Evolutionary conservation across 2,888 invertebrate species (phyloP).

Genomic region (Spodoptera picta): DNA sequence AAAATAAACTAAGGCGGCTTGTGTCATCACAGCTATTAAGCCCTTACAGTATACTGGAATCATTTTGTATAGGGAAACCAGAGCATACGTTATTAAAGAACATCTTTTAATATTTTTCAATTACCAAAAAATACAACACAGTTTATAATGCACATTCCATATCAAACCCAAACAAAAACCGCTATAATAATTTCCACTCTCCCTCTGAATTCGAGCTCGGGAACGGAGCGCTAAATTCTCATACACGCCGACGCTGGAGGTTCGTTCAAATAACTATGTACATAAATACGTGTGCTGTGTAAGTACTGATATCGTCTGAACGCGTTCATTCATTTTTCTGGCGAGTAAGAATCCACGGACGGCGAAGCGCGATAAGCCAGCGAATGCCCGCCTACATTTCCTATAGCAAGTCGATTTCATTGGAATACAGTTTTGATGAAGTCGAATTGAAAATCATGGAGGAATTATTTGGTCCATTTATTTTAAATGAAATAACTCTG

Average conservation of each 20-base stretch:
- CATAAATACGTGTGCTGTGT: conserved; percentile 46
- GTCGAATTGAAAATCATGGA: conserved; percentile 46
- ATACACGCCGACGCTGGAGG: conserved; percentile 33
- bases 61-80: conserved; percentile 9
- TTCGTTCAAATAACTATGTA: conserved; percentile 50
- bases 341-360: conserved; percentile 47
- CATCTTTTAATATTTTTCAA: conserved; percentile 2
- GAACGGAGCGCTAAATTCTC: conserved; percentile 46
- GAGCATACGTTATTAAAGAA: not conserved
- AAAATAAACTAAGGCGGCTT: conserved; percentile 24
- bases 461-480: conserved; percentile 38
- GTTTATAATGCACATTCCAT: conserved; percentile 9
- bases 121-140: conserved; percentile 4
- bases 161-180: conserved; percentile 28
- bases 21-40: conserved; percentile 27
- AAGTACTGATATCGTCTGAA: conserved; percentile 52
- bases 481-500: conserved; percentile 19
- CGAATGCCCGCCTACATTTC: conserved; percentile 43
- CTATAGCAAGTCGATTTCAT: conserved; percentile 48
- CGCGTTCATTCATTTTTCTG: conserved; percentile 62
- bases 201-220: conserved; percentile 33
- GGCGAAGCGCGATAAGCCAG: conserved; percentile 54
- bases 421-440: conserved; percentile 55
- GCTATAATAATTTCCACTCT: conserved; percentile 37
- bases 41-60: conserved; percentile 20